A percentile compares a stretch with the other conserved stretches of the same genome.
Conservation (phyloP, 2,888 invertebrate species). For the Steinernema hermaphroditum region DNA sequence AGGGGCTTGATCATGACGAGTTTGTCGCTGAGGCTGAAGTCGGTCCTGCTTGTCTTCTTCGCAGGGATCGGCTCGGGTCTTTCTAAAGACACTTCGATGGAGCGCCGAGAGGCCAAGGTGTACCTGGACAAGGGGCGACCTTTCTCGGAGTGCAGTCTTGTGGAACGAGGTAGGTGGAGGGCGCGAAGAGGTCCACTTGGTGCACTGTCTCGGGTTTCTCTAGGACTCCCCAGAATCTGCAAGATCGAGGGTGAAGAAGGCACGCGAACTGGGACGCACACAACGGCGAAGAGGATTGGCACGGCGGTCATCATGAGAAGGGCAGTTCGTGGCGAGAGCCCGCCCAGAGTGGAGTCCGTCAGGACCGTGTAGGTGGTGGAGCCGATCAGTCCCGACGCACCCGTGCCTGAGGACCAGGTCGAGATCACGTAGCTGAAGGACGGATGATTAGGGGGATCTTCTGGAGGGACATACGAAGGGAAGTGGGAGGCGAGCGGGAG, state of each 20-base stretch:
- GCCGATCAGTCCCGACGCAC: slow-evolving; percentile 76
- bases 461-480: slow-evolving; percentile 70
- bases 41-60: background rate
- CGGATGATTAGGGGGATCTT: too few species aligned
- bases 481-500: slow-evolving; percentile 77
- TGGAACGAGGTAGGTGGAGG: slow-evolving; percentile 59
- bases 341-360: slow-evolving; percentile 71
- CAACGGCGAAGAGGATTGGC: slow-evolving; percentile 74
- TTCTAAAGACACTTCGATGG: slow-evolving; percentile 70
- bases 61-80: slow-evolving; percentile 75
- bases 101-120: background rate
- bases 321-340: slow-evolving; percentile 68
- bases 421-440: slow-evolving; percentile 77
- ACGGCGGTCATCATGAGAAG: slow-evolving; percentile 77
- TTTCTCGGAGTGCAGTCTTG: slow-evolving; percentile 52
- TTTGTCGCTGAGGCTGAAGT: background rate
- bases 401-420: slow-evolving; percentile 74
- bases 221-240: slow-evolving; percentile 41
- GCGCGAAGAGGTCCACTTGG: slow-evolving; percentile 38
- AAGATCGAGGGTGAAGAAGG: slow-evolving; percentile 3
- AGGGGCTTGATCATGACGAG: slow-evolving; percentile 67
- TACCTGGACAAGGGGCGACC: slow-evolving; percentile 2
- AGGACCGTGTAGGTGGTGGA: slow-evolving; percentile 78
- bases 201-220: slow-evolving; percentile 35
- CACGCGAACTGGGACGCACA: slow-evolving; percentile 66